Evolutionary conservation across 2,113 vertebrate genomes (phyloP).

Genomic region (Datnioides undecimradiatus): DNA sequence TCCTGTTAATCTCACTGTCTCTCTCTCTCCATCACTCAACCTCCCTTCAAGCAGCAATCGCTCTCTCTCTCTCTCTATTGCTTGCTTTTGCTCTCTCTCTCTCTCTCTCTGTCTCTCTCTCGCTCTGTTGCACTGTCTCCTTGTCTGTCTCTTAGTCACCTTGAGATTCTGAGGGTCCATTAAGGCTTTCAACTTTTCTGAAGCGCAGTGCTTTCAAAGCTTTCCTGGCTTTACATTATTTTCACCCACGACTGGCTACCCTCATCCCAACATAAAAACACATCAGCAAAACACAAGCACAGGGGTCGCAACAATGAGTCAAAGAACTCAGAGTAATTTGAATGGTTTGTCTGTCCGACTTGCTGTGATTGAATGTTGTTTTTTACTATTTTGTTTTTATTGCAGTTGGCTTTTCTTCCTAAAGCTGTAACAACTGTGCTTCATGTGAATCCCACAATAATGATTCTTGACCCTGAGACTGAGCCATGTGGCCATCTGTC

Average conservation of each 20-base stretch:
- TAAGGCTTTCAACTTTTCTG: constrained; percentile 69
- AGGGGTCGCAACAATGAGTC: constrained; percentile 2
- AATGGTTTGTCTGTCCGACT: constrained; percentile 11
- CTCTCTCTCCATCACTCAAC: constrained; percentile 8
- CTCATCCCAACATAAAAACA: constrained; percentile 10
- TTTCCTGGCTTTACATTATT: constrained; percentile 51
- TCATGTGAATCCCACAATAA: not conserved
- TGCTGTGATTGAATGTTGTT: constrained; percentile 15
- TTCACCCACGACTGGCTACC: constrained; percentile 52
- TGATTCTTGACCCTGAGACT: constrained; percentile 2
- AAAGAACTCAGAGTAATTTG: constrained; percentile 16
- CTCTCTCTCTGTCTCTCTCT: constrained; percentile 24
- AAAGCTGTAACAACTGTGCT: not conserved
- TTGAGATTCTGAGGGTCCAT: constrained; percentile 73
- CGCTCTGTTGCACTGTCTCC: constrained; percentile 50
- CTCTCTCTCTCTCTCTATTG: not conserved
- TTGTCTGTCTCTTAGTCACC: constrained; percentile 66
- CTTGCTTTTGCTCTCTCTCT: not conserved
- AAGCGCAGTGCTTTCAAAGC: constrained; percentile 58
- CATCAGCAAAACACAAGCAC: constrained; percentile 13
- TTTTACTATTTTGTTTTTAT: not conserved
- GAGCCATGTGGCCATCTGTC: not conserved
- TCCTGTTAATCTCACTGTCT: constrained; percentile 21
- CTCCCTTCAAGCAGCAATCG: constrained; percentile 1
- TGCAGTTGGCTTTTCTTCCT: not conserved